Base-by-base conservation (phyloP, 2,797 vertebrate species). In the Smutsia temminckii region DNA sequence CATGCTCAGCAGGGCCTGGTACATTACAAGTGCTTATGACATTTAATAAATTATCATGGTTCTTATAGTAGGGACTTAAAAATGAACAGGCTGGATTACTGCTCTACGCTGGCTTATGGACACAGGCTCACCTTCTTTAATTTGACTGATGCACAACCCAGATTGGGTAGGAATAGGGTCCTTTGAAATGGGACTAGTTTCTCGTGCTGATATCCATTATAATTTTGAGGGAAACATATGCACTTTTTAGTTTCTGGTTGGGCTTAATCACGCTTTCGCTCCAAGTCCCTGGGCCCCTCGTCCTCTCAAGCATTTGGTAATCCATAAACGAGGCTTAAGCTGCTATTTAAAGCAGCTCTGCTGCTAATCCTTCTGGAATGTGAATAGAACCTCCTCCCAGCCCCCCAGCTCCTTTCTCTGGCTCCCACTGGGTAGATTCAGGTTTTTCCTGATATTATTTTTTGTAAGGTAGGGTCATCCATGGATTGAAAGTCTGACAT, bases 331-430 rank as follows among this genome's bases (percentile, higher is more conserved):
- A 95, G 95, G 95, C 75, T 97, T 97, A 93, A 63, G 18, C 83
- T 87, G 74, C 96, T 96, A 97, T 97, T 97, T 95, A 96, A 97
- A 96, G 96, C 91, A 88, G 92, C 78, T 85, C 68, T 79, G 79
- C 55, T 69, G 68, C 69, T 97, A 97, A 97, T 95, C 97, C 93
- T 51, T 95, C 87, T 75, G 83, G 91, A 96, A 93, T 80, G 94
- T 17, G 63, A 68, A 42, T 84, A 21, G 46, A 46, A 53, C 83
- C 85, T 92, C 53, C 53, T 21, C 25, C 40, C 12, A 42, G 6
- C n/a, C 25, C 49, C 61, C 27, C 64, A 37, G 2, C 42, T 46
- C 90, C 29, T 53, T 42, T 49, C 66, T 10, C 55, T 81, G 16
- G 66, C n/a, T 68, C 72, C 72, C 34, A 6, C 85, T 72, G 64